phyloP scores from a whole-genome alignment of 2,113 vertebrate species.

The Nibea coibor region DNA sequence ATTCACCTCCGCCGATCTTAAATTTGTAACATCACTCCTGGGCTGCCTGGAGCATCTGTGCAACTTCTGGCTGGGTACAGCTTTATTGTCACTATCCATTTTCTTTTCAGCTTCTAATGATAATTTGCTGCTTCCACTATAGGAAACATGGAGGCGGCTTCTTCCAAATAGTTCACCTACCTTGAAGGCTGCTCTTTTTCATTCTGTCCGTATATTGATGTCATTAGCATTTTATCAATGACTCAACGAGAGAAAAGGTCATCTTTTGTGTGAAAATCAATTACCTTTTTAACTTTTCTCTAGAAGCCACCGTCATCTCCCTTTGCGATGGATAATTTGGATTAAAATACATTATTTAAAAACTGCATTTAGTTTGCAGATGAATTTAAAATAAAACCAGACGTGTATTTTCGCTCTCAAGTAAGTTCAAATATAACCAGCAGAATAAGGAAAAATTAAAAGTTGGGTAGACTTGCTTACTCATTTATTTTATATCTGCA shows the following conservation, averaged over 20 bases:
- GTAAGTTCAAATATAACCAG: background rate
- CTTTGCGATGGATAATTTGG: conserved; percentile 47
- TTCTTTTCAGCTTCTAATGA: conserved; percentile 35
- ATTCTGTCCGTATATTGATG: conserved; percentile 33
- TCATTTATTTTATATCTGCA: conserved; percentile 6
- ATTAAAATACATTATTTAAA: conserved; percentile 35
- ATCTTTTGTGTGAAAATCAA: conserved; percentile 67
- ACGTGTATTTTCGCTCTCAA: conserved; percentile 1
- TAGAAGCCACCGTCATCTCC: conserved; percentile 25
- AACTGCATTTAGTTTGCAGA: conserved; percentile 17
- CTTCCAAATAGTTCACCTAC: conserved; percentile 16
- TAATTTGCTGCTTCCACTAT: conserved; percentile 38
- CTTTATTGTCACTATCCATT: conserved; percentile 63
- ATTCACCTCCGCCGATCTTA: conserved; percentile 48
- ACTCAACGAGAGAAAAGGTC: conserved; percentile 56
- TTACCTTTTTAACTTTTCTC: conserved; percentile 48
- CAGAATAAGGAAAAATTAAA: conserved; percentile 30
- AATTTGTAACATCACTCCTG: conserved; percentile 52
- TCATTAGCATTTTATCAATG: conserved; percentile 70
- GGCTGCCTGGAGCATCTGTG: conserved; percentile 41
- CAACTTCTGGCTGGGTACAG: conserved; percentile 46
- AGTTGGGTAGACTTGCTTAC: conserved; percentile 30
- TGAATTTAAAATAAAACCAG: conserved; percentile 29
- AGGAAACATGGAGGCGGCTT: conserved; percentile 14
- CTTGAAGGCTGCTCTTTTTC: conserved; percentile 39